A percentile compares a stretch with the other conserved stretches of the same genome.
Conservation (phyloP, 2,797 vertebrate species). For the Coranthus polyacanthus region DNA sequence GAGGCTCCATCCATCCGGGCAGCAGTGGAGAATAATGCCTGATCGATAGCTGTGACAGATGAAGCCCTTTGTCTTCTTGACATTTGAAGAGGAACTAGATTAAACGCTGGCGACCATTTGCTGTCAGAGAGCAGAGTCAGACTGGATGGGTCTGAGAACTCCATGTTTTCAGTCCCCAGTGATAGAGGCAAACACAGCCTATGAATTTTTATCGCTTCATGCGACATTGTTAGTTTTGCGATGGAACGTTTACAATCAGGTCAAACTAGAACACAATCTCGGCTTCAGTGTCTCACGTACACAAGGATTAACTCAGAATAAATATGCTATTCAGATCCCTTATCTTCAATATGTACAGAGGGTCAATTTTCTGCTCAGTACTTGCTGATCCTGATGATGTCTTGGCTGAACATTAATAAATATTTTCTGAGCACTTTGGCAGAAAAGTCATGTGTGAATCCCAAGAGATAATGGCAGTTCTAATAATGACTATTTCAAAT, state of each 20-base stretch:
- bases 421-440: conserved; percentile 33
- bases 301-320: conserved; percentile 3
- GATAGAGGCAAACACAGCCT: conserved; percentile 19
- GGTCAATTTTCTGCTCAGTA: conserved; percentile 6
- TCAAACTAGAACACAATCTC: conserved; percentile 30
- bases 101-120: conserved; percentile 67
- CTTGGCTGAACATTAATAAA: conserved; percentile 24
- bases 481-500: conserved; percentile 58
- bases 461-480: conserved; percentile 37
- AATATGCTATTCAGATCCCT: conserved; percentile 9
- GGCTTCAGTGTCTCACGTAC: conserved; percentile 4
- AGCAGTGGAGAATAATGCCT: conserved; percentile 51
- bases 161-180: conserved; percentile 46
- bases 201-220: conserved; percentile 50
- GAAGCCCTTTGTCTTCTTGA: conserved; percentile 81
- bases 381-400: neutral
- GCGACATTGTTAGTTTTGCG: conserved; percentile 33
- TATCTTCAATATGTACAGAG: neutral
- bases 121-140: conserved; percentile 55
- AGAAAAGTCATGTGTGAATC: conserved; percentile 46
- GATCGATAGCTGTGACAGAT: conserved; percentile 83
- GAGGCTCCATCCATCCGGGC: conserved; percentile 47
- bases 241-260: conserved; percentile 33
- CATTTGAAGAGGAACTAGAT: conserved; percentile 81
- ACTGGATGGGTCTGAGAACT: conserved; percentile 41